Base-by-base conservation (phyloP, 2,888 invertebrate genomes). In the Xylophagus ater region DNA sequence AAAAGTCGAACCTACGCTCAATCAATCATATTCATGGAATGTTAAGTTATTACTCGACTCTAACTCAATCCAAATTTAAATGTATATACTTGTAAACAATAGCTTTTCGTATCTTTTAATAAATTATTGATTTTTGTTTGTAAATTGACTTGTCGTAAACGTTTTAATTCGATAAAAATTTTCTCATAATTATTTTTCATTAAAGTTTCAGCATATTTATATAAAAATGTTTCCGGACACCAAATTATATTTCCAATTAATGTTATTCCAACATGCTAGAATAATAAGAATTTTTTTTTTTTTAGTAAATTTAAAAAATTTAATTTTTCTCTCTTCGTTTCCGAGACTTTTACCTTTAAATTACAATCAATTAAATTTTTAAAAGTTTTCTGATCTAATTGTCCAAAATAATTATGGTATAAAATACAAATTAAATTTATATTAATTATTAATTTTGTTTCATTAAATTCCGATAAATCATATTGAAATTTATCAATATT, bases 221-320 rank as follows among this genome's bases (percentile, higher is more conserved):
- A 63, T 4, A 94, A 68, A 63, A 93, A 94, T 50, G 76, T 72
- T 57, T 81, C 83, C 0, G 93, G 87, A 53, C 82, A 78, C 89
- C 90, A 94, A 37, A 87, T 61, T 12, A 83, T 70, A 55, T 84
- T 84, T 2, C 87, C 89, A 41, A 76, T 71, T 21, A 96, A 64
- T 31, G 81, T 78, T 41, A 90, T 77, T 21, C 81, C 82, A 47
- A 83, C 81, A 30, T 83, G 73, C 75, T 84, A 58, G 10, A 67
- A 67, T n/a, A 33, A 33, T 0, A 29, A 33, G 15, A 25, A 19
- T 25, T 10, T 12, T 25, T 25, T 12, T 12, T 8, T 19, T 14
- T 17, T 25, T 21, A 3, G 3, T 5, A 12, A 26, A 26, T 10
- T 20, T 15, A 32, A 21, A 17, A 21, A n/a, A n/a, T n/a, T n/a